Base-by-base conservation (phyloP, 1,140 invertebrate genomes). In the Cheumatopsyche charites region DNA sequence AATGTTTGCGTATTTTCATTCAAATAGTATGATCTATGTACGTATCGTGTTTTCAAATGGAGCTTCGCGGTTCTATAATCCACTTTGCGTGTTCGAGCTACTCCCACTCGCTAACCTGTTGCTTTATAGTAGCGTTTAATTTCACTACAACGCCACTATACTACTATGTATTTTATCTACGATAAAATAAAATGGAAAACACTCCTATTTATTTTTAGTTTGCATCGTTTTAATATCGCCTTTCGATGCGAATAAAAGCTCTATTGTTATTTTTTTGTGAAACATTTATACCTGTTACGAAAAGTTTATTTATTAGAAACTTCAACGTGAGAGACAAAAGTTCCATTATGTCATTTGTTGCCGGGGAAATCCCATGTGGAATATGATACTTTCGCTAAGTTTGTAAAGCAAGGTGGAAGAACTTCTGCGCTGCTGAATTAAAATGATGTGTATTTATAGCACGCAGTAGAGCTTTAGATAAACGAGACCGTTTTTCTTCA, bases 401-500 rank as follows among this genome's bases (percentile, higher is more conserved):
- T 11, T 17, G 19, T 5, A 52, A 52, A 17, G 47, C 6, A 52
- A 17, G 7, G 47, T 17, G 19, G 19, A 19, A 17, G 9, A 52
- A 17, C 7, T 52, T 52, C 4, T 52, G 29, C 9, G 7, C 1
- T 9, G 47, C 47, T 17, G 4, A 52, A 52, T 17, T 36, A 52
- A 52, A 52, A 52, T 17, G 15, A 17, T 52, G 47, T 2, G 9
- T 52, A 17, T 52, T 52, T 52, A 17, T 17, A 52, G 15, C 19
- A 47, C 13, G 4, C 45, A 3, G 11, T 52, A 47, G 67, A 29
- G 62, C 29, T 70, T 45, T 13, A 43, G 2, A 42, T 72, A 62
- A 21, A 29, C 66, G 77, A 15, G 55, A 49, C 58, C 41, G 77
- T 70, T 70, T 77, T 75, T 73, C 41, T 21, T 62, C 13, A 6